phyloP scores from a whole-genome alignment of 2,888 invertebrate genomes.

The Drosophila dives region DNA sequence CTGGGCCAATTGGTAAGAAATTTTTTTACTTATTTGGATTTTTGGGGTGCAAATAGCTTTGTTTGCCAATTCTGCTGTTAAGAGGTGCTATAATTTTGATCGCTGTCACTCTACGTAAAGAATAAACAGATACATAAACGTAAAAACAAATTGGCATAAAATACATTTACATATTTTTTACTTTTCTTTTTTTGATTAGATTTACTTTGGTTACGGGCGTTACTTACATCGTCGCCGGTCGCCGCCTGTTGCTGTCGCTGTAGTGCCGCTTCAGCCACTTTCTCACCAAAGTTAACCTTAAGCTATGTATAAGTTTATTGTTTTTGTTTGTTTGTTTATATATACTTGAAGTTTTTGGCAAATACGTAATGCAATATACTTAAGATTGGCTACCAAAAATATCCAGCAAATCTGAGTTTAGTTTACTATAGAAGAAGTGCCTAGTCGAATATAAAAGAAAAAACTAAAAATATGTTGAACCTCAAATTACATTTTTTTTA shows the following conservation, averaged over 20 bases:
- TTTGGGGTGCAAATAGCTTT: constrained; percentile 41
- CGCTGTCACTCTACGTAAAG: constrained; percentile 32
- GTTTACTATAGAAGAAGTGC: constrained; percentile 11
- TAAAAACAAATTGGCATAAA: constrained; percentile 30
- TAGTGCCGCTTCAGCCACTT: constrained; percentile 71
- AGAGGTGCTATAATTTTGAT: constrained; percentile 52
- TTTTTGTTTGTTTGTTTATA: constrained; percentile 37
- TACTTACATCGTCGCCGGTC: constrained; percentile 75
- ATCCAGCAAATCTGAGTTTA: constrained; percentile 1
- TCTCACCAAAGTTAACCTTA: constrained; percentile 74
- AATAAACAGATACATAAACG: constrained; percentile 41
- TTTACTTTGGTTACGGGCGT: constrained; percentile 53
- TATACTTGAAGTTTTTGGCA: constrained; percentile 47
- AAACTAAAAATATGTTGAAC: neutral
- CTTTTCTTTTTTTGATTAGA: constrained; percentile 27
- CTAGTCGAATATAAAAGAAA: constrained; percentile 8
- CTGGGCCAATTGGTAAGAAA: constrained; percentile 54
- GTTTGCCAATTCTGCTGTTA: constrained; percentile 47
- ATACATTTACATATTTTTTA: neutral
- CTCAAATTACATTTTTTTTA: neutral
- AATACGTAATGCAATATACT: constrained; percentile 1
- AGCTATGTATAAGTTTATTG: constrained; percentile 66
- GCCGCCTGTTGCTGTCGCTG: constrained; percentile 71
- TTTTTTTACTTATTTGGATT: constrained; percentile 7
- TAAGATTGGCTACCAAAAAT: neutral